These are phyloP conservation scores for Neogale vison DNA, from an alignment of 2,113 vertebrate genomes.

Conservation along the genomic window DNA sequence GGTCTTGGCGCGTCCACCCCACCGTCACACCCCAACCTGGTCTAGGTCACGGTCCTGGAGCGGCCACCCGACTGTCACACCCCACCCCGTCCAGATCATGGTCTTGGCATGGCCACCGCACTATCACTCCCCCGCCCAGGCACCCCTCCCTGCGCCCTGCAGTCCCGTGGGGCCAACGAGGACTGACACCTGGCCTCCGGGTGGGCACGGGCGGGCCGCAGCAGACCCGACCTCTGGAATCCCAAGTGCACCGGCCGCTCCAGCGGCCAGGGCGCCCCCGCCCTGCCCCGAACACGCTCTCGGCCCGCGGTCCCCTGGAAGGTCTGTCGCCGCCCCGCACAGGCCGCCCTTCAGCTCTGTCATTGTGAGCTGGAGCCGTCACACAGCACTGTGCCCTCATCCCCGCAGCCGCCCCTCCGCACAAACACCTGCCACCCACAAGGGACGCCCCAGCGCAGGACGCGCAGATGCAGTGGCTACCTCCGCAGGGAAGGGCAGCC, in stretches of 20 bases:
- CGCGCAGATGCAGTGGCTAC: background rate
- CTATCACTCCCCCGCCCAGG: background rate
- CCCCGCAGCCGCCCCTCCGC: background rate
- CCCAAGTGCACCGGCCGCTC: no score
- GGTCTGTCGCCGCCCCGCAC: rapidly evolving
- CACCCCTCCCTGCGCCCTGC: background rate
- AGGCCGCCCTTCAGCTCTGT: background rate
- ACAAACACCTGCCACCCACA: rapidly evolving
- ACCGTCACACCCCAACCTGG: no score
- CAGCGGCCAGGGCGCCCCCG: background rate
- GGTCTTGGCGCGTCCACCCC: background rate
- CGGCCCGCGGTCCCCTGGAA: background rate
- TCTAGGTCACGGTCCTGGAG: no score
- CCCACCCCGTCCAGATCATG: background rate
- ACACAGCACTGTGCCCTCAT: background rate
- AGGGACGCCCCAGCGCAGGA: rapidly evolving
- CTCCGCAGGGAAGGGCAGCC: background rate
- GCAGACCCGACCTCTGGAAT: background rate
- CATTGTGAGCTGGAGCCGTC: background rate
- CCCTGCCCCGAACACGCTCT: background rate
- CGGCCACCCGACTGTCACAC: no score
- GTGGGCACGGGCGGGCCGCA: background rate
- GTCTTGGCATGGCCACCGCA: background rate
- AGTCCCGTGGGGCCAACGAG: no score
- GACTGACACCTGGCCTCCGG: background rate